A percentile compares a stretch with the other conserved stretches of the same genome.
phyloP scores from a whole-genome alignment of 1,140 invertebrate species.

The Mactra quadrangularis region DNA sequence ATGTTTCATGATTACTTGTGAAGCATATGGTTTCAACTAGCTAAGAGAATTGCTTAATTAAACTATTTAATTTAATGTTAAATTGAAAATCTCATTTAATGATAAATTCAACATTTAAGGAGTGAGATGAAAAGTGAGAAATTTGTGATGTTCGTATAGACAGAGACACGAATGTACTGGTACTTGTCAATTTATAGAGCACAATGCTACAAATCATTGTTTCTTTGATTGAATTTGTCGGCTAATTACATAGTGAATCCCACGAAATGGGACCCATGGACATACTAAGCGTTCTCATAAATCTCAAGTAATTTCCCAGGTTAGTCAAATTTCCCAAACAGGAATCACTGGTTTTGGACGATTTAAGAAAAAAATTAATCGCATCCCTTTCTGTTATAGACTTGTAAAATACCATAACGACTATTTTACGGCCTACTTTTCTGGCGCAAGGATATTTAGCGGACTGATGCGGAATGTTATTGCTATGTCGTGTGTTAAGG shows the following conservation, averaged over 20 bases:
- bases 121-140: too few relatives aligned
- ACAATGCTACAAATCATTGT: constrained; percentile 1
- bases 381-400: constrained; percentile 34
- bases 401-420: constrained; percentile 27
- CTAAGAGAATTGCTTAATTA: too few relatives aligned
- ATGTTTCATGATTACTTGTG: too few relatives aligned
- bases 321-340: constrained; percentile 32
- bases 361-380: constrained; percentile 36
- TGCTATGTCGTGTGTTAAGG: constrained; percentile 40
- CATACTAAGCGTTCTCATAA: background rate
- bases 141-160: too few relatives aligned
- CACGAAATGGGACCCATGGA: constrained; percentile 29
- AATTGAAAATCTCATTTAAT: too few relatives aligned
- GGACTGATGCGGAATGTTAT: constrained; percentile 38
- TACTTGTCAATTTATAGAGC: background rate
- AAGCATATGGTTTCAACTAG: too few relatives aligned
- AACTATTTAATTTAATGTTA: too few relatives aligned
- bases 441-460: constrained; percentile 25
- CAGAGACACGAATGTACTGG: too few relatives aligned
- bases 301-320: constrained; percentile 34
- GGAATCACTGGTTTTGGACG: background rate
- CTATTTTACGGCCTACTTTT: constrained; percentile 26
- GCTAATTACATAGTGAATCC: constrained; percentile 30
- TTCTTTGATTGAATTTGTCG: constrained; percentile 5
- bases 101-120: too few relatives aligned